Evolutionary conservation across 1,140 invertebrate species (phyloP), one percentile per base, ranked within the genome.

Genomic region (Rhopalosiphum maidis): DNA sequence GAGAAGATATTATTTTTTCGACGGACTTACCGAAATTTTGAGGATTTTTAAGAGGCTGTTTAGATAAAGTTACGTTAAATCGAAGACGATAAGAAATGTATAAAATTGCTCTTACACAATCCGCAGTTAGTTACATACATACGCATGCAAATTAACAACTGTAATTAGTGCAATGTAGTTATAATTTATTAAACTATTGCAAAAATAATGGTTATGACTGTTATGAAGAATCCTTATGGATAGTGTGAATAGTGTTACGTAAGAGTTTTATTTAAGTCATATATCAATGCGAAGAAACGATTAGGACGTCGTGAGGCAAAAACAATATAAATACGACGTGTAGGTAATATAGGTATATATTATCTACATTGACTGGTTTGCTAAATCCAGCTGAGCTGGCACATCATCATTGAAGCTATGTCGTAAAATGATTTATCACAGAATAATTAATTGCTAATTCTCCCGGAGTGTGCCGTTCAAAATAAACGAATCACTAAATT

Each of bases 361-460:
- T 68, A 68, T 68, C 60, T 68, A 68, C 60, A 77, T 15, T n/a
- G 60, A 77, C 60, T 77, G 60, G n/a, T 77, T 77, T n/a, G n/a
- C n/a, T 77, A 77, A 77, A 77, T 77, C 30, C 60, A 77, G 11
- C n/a, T 77, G 30, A 77, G 11, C n/a, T 77, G 30, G 60, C 60
- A 77, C 60, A 77, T 77, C 60, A 77, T 77, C 30, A 77, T 35
- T 1, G n/a, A 15, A n/a, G 30, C n/a, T 77, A 77, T 77, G 30
- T 77, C n/a, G 15, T 77, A 77, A 68, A n/a, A 77, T n/a, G 60
- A 77, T 77, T 77, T 77, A 77, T 77, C 60, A 77, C 60, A 6
- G 30, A 77, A 77, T 77, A 18, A n/a, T 77, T 77, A 77, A 77
- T 77, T 77, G 60, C 60, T n/a, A n/a, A 77, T 77, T 77, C 60